A percentile compares a stretch with the other conserved stretches of the same genome.
These are phyloP conservation scores for Timema podura DNA, from an alignment of 2,888 invertebrate genomes.

Conservation along the genomic window DNA sequence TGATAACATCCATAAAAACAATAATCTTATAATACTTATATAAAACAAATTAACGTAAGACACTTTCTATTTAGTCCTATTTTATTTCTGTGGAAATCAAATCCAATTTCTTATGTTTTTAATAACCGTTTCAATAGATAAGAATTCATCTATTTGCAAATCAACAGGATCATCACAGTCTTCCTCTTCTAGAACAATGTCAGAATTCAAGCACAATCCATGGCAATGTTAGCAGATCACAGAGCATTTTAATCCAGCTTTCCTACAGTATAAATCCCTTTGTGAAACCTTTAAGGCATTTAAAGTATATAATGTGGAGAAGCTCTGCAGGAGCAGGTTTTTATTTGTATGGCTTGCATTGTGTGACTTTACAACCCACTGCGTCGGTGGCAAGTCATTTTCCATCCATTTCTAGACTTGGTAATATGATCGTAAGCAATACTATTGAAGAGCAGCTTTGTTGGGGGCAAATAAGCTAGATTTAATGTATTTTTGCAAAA, in stretches of 20 bases:
- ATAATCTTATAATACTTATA: too few species aligned
- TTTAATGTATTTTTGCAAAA: not conserved
- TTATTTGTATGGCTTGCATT: too few species aligned
- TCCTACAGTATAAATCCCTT: not conserved
- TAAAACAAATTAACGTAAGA: too few species aligned
- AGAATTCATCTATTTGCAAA: too few species aligned
- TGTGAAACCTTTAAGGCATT: not conserved
- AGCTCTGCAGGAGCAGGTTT: not conserved
- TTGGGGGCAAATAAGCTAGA: not conserved
- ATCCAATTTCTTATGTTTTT: not conserved
- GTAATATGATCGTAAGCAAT: not conserved
- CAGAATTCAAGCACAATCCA: not conserved
- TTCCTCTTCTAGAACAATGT: not conserved
- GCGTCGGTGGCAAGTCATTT: not conserved
- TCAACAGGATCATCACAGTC: not conserved
- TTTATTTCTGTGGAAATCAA: not conserved
- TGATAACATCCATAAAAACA: too few species aligned
- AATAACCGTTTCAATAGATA: too few species aligned
- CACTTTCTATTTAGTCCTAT: too few species aligned
- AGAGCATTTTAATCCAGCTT: not conserved
- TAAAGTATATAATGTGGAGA: not conserved
- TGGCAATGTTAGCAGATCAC: not conserved
- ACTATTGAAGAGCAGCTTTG: not conserved
- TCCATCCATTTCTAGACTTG: conserved; percentile 7
- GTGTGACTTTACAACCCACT: not conserved